Percentiles rank a stretch among this genome's conserved stretches.
Conservation (phyloP, 2,113 vertebrate genomes). For the Corythornis madagascariensis region DNA sequence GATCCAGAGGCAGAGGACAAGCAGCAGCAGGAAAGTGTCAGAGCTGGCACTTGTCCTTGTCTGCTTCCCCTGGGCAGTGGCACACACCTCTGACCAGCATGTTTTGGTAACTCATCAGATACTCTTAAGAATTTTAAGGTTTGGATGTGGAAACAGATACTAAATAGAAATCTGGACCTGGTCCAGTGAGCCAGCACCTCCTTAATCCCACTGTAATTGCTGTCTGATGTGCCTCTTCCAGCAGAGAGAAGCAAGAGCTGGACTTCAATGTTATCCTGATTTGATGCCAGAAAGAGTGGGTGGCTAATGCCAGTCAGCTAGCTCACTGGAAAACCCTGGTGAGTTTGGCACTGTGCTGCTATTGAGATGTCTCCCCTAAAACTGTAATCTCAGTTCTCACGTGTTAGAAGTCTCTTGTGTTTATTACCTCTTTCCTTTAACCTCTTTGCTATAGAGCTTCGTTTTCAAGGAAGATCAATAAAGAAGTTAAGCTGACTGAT, state of each 20-base stretch:
- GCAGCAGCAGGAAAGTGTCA: accelerated
- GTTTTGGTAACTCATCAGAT: background rate
- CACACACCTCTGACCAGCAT: accelerated
- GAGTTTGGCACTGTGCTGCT: background rate
- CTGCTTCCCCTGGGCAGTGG: background rate
- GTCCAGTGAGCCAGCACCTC: background rate
- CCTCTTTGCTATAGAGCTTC: background rate
- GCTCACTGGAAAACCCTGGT: background rate
- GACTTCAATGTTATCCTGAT: background rate
- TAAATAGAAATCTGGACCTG: background rate
- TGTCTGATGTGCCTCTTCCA: background rate
- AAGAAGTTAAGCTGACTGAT: background rate
- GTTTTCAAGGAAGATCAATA: constrained; percentile 1
- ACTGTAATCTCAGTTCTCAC: background rate
- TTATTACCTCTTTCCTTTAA: background rate
- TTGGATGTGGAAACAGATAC: background rate
- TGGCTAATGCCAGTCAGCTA: background rate
- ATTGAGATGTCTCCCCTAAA: background rate
- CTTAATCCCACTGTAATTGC: background rate
- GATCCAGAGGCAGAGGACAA: background rate
- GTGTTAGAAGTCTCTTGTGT: background rate
- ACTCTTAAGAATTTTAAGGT: background rate
- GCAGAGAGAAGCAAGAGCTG: background rate
- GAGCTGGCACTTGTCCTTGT: background rate
- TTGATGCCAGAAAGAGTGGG: background rate